Base-by-base conservation (phyloP, 2,113 vertebrate species). In the Gambusia holbrooki region DNA sequence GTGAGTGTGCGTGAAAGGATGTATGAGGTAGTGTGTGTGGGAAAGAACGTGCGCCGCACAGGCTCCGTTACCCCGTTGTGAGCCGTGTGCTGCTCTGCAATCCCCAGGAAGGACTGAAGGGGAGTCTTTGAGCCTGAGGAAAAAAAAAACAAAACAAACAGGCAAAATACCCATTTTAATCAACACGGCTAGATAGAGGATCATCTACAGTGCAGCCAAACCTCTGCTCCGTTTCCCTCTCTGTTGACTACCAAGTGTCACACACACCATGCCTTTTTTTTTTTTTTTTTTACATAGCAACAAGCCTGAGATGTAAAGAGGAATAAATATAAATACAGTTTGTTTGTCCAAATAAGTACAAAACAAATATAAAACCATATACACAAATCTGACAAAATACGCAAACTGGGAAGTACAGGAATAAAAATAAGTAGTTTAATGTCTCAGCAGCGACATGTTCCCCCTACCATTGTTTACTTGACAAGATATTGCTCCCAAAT, bases 81-180 rank as follows among this genome's bases (percentile, higher is more conserved):
- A 84, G 94, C 89, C 4, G 93, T 93, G 15, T 96, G 94, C 70
- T 95, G 94, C 81, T 95, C 94, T 72, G 95, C 95, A 58, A 95
- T 94, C 51, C 95, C 94, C 58, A 95, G 82, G 82, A 96, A 95
- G 37, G 95, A 95, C 90, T 95, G 95, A 63, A 95, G 91, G 77
- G 94, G 94, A 68, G 94, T 95, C 83, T 94, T 92, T 54, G 93
- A 90, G 70, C 92, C 94, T 91, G 79, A 69, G 74, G 27, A 27
- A 27, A 27, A 27, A 27, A 27, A 27, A 27, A 27, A 1, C 27
- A 27, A 27, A 58, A 58, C n/a, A 58, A 48, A 51, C 1, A 74
- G 32, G 37, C 4, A 25, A 3, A 14, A 64, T 22, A 76, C 25
- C 54, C 28, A 6, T 48, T 73, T 68, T 60, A 54, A 28, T 63